phyloP scores from a whole-genome alignment of 2,113 vertebrate genomes.

The Gobiocypris rarus region DNA sequence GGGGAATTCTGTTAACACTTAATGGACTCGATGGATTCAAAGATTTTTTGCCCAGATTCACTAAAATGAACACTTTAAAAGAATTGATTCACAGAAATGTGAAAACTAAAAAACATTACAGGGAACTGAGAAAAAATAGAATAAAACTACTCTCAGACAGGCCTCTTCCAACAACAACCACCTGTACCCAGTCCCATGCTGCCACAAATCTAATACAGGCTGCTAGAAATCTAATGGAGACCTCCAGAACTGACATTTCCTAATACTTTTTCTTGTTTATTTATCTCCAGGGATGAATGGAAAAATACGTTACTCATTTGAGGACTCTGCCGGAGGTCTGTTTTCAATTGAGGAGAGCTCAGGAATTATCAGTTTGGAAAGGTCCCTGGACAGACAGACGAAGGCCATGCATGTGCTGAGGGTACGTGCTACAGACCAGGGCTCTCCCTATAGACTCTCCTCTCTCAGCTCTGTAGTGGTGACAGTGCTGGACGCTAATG shows the following conservation, averaged over 20 bases:
- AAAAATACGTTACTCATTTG: slow-evolving; percentile 79
- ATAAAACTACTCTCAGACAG: neutral
- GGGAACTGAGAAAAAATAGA: neutral
- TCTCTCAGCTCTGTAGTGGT: slow-evolving; percentile 74
- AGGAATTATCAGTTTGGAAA: slow-evolving; percentile 80
- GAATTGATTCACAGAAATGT: neutral
- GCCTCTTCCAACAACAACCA: neutral
- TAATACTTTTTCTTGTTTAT: neutral
- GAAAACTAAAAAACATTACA: neutral
- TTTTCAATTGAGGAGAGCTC: slow-evolving; percentile 83
- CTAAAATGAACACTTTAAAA: neutral
- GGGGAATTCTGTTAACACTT: neutral
- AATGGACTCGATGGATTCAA: neutral
- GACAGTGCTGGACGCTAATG: slow-evolving; percentile 82
- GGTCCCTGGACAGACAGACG: slow-evolving; percentile 78
- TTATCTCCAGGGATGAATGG: slow-evolving; percentile 75
- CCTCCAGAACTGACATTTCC: neutral
- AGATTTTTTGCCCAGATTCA: too few relatives aligned
- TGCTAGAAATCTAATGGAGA: neutral
- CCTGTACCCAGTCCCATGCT: neutral
- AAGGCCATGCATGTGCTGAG: slow-evolving; percentile 76
- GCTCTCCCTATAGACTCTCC: slow-evolving; percentile 76
- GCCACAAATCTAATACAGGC: neutral
- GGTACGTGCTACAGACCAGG: slow-evolving; percentile 81
- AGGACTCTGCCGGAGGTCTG: slow-evolving; percentile 79